phyloP scores from a whole-genome alignment of 2,797 vertebrate species.

The Nothura maculosa region DNA sequence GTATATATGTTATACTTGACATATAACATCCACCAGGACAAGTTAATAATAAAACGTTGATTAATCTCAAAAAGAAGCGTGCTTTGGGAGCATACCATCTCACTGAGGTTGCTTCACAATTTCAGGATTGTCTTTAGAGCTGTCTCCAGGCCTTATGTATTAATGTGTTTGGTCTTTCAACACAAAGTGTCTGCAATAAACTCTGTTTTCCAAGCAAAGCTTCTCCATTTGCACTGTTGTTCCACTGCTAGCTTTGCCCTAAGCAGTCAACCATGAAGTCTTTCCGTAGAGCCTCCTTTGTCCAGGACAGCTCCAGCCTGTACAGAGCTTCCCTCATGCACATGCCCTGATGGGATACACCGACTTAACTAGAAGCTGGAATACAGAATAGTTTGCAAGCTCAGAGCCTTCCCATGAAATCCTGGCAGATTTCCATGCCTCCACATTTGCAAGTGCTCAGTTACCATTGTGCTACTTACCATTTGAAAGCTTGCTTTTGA shows the following conservation, averaged over 20 bases:
- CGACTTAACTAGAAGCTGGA: neutral
- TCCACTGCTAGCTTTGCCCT: conserved; percentile 16
- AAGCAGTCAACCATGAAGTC: neutral
- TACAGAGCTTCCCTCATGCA: neutral
- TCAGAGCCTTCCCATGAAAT: neutral
- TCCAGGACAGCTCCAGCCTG: accelerated
- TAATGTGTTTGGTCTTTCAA: neutral
- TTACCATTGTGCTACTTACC: neutral
- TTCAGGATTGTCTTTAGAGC: neutral
- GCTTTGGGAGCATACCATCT: neutral
- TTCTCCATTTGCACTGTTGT: conserved; percentile 35
- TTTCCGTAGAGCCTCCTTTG: neutral
- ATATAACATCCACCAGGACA: neutral
- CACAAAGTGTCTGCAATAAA: conserved; percentile 43
- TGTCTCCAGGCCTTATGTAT: neutral
- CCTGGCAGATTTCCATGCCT: neutral
- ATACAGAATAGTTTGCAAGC: neutral
- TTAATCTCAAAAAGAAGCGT: neutral
- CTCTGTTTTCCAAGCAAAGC: conserved; percentile 46
- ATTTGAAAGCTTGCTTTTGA: neutral
- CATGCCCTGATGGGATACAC: accelerated
- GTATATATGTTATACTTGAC: neutral
- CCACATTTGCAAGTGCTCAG: neutral
- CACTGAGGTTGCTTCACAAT: neutral
- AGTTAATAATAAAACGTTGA: neutral